Percentiles rank a stretch among this genome's conserved stretches.
Conservation (phyloP, 2,888 invertebrate genomes). For the Saturnia pavonia region DNA sequence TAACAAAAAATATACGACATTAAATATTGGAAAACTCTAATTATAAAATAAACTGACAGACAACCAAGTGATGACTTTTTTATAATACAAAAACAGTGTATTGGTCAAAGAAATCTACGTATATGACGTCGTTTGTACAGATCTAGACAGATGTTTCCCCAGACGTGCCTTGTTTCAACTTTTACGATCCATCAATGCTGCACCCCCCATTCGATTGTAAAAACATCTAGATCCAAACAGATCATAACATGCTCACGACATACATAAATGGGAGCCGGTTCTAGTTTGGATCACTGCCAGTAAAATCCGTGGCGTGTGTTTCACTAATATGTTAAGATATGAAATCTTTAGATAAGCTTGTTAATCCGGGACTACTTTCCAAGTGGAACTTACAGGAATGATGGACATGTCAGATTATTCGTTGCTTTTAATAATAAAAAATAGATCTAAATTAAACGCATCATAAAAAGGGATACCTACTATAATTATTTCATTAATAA, state of each 20-base stretch:
- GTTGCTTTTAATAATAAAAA: neutral
- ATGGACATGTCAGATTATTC: neutral
- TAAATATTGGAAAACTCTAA: too few species aligned
- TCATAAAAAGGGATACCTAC: neutral
- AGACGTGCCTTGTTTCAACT: slow-evolving; percentile 12
- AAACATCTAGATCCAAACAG: slow-evolving; percentile 15
- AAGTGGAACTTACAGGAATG: neutral
- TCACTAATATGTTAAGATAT: neutral
- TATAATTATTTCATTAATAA: too few species aligned
- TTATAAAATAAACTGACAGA: too few species aligned
- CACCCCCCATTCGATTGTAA: slow-evolving; percentile 11
- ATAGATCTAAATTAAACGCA: neutral
- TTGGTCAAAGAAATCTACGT: neutral
- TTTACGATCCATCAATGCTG: slow-evolving; percentile 15
- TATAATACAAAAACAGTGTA: too few species aligned
- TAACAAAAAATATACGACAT: too few species aligned
- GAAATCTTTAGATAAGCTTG: neutral
- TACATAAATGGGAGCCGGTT: slow-evolving; percentile 13
- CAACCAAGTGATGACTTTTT: too few species aligned
- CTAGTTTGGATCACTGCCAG: neutral
- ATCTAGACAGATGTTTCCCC: slow-evolving; percentile 13
- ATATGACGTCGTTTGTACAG: slow-evolving; percentile 4
- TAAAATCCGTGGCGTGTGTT: neutral
- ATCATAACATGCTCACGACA: slow-evolving; percentile 12
- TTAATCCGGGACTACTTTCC: neutral